Base-by-base conservation (phyloP, 1,140 invertebrate species). In the Rhynchophorus ferrugineus region DNA sequence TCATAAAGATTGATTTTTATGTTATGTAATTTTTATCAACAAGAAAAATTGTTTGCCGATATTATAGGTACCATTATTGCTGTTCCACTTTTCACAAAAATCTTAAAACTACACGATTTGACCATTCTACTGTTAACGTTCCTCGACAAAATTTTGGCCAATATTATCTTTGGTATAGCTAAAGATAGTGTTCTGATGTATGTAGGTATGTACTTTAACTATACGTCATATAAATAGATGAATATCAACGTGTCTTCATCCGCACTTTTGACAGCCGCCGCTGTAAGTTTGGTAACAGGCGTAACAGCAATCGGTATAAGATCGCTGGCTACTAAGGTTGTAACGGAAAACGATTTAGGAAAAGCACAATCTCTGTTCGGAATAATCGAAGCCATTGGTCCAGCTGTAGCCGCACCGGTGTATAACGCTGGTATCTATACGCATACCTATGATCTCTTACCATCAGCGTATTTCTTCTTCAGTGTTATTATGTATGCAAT, bases 261-360 rank as follows among this genome's bases (percentile, higher is more conserved):
- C n/a, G n/a, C n/a, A n/a, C n/a, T n/a, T n/a, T n/a, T n/a, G n/a
- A n/a, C n/a, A 67, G 64, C 45, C 3, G 58, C 57, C n/a, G 60
- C 68, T 7, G 69, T 79, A 6, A 75, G 77, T 52, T 69, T 79
- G 19, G 72, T 80, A 38, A 77, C 74, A 22, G 74, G 72, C 17
- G 69, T 73, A 3, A 74, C 73, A 34, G 63, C 69, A 3, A 75
- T 77, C 3, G 73, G 72, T 1, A 71, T 78, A 16, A 66, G 77
- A 51, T 78, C 78, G 2, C 59, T 79, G 36, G 75, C 75, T 2
- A 78, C 78, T 0, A 80, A 81, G 64, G 64, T 78, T 2, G 76
- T 79, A 1, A 62, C 70, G 3, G 66, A 69, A n/a, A 69, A 75
- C 33, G 70, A 78, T 68, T 60, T 72, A 72, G 77, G 75, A n/a